Evolutionary conservation across 2,888 invertebrate species (phyloP).

Genomic region (Silvanus unidentatus): DNA sequence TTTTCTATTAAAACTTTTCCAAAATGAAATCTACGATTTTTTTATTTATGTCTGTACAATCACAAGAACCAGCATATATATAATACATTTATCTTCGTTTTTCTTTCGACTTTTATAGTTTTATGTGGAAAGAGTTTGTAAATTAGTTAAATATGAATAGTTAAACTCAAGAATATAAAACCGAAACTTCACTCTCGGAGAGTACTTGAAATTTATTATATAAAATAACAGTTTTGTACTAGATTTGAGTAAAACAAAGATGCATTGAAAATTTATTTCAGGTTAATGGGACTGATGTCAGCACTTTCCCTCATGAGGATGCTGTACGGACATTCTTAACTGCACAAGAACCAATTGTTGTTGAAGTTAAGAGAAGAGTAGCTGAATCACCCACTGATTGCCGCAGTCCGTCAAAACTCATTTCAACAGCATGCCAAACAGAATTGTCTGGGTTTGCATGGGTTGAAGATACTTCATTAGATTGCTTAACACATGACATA

Average conservation of each 20-base stretch:
- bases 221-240: too few species aligned
- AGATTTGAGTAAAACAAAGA: slow-evolving; percentile 5
- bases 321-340: slow-evolving; percentile 56
- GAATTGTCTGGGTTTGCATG: slow-evolving; percentile 46
- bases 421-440: slow-evolving; percentile 52
- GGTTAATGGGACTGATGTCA: slow-evolving; percentile 59
- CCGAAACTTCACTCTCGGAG: too few species aligned
- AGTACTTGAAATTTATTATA: neutral
- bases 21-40: too few species aligned
- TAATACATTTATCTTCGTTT: too few species aligned
- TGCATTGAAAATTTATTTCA: slow-evolving; percentile 26
- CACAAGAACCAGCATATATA: too few species aligned
- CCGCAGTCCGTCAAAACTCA: slow-evolving; percentile 29
- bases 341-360: slow-evolving; percentile 55
- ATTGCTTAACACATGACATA: slow-evolving; percentile 52
- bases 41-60: too few species aligned
- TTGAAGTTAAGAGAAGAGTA: slow-evolving; percentile 52
- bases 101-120: too few species aligned
- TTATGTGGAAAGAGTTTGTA: too few species aligned
- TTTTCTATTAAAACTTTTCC: too few species aligned
- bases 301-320: slow-evolving; percentile 55
- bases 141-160: too few species aligned
- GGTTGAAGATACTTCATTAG: slow-evolving; percentile 48
- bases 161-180: too few species aligned
- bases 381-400: slow-evolving; percentile 28